A percentile compares a stretch with the other conserved stretches of the same genome.
Evolutionary conservation across 2,797 vertebrate genomes (phyloP).

Genomic region (Aldrovandia affinis): DNA sequence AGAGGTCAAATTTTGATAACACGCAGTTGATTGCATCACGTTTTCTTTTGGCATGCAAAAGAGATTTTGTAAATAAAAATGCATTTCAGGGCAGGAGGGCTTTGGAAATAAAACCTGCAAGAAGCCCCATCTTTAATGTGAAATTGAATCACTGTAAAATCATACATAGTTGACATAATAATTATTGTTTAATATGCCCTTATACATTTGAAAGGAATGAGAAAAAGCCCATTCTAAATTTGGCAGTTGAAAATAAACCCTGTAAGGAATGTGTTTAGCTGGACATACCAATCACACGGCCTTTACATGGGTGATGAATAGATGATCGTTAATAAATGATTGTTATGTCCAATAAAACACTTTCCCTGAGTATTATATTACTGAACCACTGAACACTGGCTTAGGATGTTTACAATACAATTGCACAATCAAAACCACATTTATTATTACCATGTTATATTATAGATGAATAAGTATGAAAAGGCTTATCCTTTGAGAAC

Average conservation of each 20-base stretch:
- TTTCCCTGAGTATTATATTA: background rate
- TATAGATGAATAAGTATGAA: background rate
- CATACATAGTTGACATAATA: background rate
- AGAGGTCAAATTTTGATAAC: slow-evolving; percentile 1
- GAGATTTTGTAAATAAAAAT: no score
- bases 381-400: background rate
- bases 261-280: background rate
- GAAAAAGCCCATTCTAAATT: no score
- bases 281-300: background rate
- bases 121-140: background rate
- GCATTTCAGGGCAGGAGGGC: no score
- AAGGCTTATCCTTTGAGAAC: background rate
- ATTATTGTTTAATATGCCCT: background rate
- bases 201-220: background rate
- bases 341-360: background rate
- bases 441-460: background rate
- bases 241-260: background rate
- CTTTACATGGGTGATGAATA: background rate
- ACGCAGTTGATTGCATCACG: background rate
- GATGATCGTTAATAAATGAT: background rate
- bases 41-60: no score
- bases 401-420: background rate
- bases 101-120: background rate
- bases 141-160: background rate
- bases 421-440: background rate